A percentile compares a stretch with the other conserved stretches of the same genome.
Evolutionary conservation across 2,888 invertebrate genomes (phyloP).

Genomic region (Stictocephala bisonia): DNA sequence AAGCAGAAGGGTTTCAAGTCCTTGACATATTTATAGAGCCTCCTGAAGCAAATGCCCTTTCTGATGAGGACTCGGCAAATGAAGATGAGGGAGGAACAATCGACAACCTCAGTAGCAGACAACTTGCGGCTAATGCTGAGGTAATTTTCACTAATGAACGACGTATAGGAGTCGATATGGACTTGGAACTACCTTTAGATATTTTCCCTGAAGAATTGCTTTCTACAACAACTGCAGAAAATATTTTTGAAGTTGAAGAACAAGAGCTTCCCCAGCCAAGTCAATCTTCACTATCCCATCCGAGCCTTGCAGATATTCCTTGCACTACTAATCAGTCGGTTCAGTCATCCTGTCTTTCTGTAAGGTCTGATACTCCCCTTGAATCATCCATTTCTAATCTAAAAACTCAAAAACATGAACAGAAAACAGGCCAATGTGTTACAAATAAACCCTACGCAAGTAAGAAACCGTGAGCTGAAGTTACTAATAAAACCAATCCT

Average conservation of each 20-base stretch:
- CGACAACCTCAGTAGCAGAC: conserved; percentile 37
- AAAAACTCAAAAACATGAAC: conserved; percentile 4
- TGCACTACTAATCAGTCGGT: background rate
- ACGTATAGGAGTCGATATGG: conserved; percentile 24
- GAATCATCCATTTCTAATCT: conserved; percentile 4
- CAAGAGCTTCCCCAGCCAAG: background rate
- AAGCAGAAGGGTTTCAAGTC: conserved; percentile 33
- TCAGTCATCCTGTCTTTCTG: background rate
- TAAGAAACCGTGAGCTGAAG: background rate
- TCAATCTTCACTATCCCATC: conserved; percentile 24
- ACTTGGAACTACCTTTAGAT: conserved; percentile 30
- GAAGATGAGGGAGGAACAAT: conserved; percentile 44
- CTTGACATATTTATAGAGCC: conserved; percentile 41
- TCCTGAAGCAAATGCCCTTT: conserved; percentile 37
- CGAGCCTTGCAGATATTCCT: background rate
- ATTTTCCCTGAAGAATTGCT: conserved; percentile 30
- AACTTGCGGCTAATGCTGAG: conserved; percentile 39
- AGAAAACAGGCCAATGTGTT: background rate
- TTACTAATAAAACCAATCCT: background rate
- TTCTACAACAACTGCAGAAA: conserved; percentile 1
- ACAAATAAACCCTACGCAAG: background rate
- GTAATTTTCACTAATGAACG: conserved; percentile 14
- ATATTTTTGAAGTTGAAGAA: no score
- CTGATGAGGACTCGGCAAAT: conserved; percentile 49
- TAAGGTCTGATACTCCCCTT: conserved; percentile 10